Base-by-base conservation (phyloP, 2,888 invertebrate species). In the Pelosia muscerda region DNA sequence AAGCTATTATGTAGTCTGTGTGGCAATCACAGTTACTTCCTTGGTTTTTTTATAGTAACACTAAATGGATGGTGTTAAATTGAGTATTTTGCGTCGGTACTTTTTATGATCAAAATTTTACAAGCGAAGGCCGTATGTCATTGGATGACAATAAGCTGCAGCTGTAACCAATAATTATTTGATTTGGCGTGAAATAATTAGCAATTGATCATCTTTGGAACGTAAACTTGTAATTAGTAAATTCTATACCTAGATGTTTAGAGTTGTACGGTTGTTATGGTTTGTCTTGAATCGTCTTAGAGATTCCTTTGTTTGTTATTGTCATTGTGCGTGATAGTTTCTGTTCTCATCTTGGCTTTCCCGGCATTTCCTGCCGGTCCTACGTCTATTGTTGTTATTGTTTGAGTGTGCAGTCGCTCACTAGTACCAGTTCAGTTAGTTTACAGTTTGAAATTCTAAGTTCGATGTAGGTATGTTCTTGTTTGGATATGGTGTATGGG, bases 11-110 rank as follows among this genome's bases (percentile, higher is more conserved):
- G 77, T 81, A 79, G 72, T 86, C 84, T 84, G 85, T 86, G 86
- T 80, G 85, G 87, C 81, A 90, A 91, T 90, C 88, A 86, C 81
- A 84, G 65, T 73, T 71, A 77, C 84, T 90, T 91, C 89, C 88
- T 63, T 31, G 85, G 81, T 87, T 88, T 90, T 90, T 87, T 68
- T 70, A 65, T 68, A 64, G 60, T 75, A 67, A 74, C 77, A 85
- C 82, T 84, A 88, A 90, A 88, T 87, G 83, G 88, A 87, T 90
- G 85, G 89, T 90, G 90, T 90, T 90, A 90, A 90, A 90, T 90
- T 88, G 85, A 85, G 83, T 85, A 88, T 87, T 90, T 88, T 85
- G 87, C 83, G 81, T 75, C 83, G 86, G 81, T 87, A 72, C 75
- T 84, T 87, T 86, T 88, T 78, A 63, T 75, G 31, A 70, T 75